These are phyloP conservation scores for Scotopteryx bipunctaria DNA, from an alignment of 2,888 invertebrate genomes.

Conservation along the genomic window DNA sequence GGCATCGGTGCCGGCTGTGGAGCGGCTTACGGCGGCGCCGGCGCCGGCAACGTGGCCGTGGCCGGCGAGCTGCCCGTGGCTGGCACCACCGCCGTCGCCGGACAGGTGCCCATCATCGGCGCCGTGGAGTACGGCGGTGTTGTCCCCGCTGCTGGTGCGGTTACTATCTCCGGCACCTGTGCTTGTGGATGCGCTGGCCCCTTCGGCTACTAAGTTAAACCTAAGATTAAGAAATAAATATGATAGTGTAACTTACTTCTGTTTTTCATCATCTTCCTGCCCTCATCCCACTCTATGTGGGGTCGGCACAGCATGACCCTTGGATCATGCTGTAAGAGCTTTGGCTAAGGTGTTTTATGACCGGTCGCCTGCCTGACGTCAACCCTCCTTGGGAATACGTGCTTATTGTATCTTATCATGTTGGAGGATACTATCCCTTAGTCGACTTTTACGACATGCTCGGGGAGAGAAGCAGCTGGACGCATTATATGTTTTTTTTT, in stretches of 20 bases:
- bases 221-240: not conserved
- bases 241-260: not conserved
- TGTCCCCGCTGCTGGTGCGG: slow-evolving; percentile 47
- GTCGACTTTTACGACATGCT: too few species aligned
- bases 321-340: too few species aligned
- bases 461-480: too few species aligned
- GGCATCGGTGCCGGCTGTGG: not conserved
- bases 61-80: slow-evolving; percentile 40
- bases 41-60: slow-evolving; percentile 32
- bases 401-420: too few species aligned
- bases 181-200: slow-evolving; percentile 21
- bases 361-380: too few species aligned
- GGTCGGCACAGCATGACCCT: too few species aligned
- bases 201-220: not conserved
- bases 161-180: slow-evolving; percentile 39
- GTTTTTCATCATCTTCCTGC: not conserved
- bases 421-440: too few species aligned
- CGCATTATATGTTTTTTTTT: too few species aligned
- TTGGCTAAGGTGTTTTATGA: too few species aligned
- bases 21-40: slow-evolving; percentile 28
- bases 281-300: too few species aligned
- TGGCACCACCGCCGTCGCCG: slow-evolving; percentile 45
- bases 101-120: slow-evolving; percentile 50
- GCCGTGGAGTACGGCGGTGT: slow-evolving; percentile 45
- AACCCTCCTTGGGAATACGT: too few species aligned